Base-by-base conservation (phyloP, 2,113 vertebrate genomes). In the Rhabdomys dilectus region DNA sequence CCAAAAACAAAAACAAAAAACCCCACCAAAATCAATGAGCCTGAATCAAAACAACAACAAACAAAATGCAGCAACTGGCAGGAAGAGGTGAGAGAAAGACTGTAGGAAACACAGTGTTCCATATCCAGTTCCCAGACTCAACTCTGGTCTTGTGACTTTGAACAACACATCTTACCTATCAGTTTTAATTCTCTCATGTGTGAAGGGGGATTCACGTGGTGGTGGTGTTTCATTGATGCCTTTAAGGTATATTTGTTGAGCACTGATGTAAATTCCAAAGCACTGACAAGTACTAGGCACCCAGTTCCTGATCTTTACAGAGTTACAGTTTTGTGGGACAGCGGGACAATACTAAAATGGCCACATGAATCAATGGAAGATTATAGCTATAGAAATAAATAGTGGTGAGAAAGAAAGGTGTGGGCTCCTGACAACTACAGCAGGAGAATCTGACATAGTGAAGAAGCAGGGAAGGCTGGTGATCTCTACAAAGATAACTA, bases 231-330 rank as follows among this genome's bases (percentile, higher is more conserved):
- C 8, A 78, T 72, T 45, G 76, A 39, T 86, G 89, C 17, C 31
- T 58, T 95, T 29, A 82, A 68, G 16, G 86, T 90, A 82, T 62
- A 78, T 66, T 85, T 91, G 31, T 39, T 88, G 53, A 91, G 31
- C 53, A 76, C 45, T 39, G 86, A 64, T 10, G 62, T 92, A 76
- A 87, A 76, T 58, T 11, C 24, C 34, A 76, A 34, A 86, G 89
- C 58, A 64, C 34, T 75, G n/a, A 58, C 89, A 85, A 51, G 56
- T 17, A 89, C 58, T 64, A 26, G 10, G 12, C 26, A 94, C 72
- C 62, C 84, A 76, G 84, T 68, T 29, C 15, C 39, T 84, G 21
- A 39, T 72, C 24, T 9, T 93, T 45, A 36, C 29, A 19, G 48
- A 94, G 66, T 60, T 87, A 94, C 58, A 77, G n/a, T 53, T 94